Evolutionary conservation across 2,888 invertebrate genomes (phyloP).

Genomic region (Himalopsyche anomala): DNA sequence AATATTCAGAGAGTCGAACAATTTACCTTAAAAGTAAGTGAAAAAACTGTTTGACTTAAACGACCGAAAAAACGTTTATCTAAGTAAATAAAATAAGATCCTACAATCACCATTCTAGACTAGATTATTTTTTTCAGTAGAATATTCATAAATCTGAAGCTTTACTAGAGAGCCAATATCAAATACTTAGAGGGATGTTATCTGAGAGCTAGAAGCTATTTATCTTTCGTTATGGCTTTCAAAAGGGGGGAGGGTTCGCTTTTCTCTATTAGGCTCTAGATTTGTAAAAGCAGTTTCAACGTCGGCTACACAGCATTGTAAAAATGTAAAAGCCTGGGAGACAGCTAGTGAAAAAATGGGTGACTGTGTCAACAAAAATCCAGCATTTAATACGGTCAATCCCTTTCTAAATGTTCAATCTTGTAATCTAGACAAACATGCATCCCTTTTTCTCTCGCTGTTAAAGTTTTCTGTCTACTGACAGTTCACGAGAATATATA

Average conservation of each 20-base stretch:
- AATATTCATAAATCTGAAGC: not conserved
- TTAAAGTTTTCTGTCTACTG: too few relatives aligned
- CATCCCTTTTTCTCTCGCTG: not conserved
- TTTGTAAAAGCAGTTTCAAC: conserved; percentile 18
- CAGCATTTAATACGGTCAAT: not conserved
- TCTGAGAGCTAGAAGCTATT: not conserved
- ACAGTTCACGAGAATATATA: too few relatives aligned
- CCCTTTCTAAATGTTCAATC: not conserved
- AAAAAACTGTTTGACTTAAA: too few relatives aligned
- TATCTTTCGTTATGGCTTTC: conserved; percentile 26
- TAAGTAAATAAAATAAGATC: too few relatives aligned
- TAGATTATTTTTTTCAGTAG: not conserved
- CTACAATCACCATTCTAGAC: too few relatives aligned
- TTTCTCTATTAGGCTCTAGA: conserved; percentile 20
- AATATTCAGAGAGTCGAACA: too few relatives aligned
- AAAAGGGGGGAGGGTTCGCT: not conserved
- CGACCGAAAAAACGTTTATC: too few relatives aligned
- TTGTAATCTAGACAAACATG: conserved; percentile 13
- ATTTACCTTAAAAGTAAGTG: too few relatives aligned
- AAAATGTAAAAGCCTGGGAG: not conserved
- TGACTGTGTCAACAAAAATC: not conserved
- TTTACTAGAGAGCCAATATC: conserved; percentile 10
- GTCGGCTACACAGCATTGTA: not conserved
- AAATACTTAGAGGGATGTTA: conserved; percentile 3
- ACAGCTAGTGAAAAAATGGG: not conserved